phyloP scores from a whole-genome alignment of 2,888 invertebrate species.

The Troglohyphantes excavatus region DNA sequence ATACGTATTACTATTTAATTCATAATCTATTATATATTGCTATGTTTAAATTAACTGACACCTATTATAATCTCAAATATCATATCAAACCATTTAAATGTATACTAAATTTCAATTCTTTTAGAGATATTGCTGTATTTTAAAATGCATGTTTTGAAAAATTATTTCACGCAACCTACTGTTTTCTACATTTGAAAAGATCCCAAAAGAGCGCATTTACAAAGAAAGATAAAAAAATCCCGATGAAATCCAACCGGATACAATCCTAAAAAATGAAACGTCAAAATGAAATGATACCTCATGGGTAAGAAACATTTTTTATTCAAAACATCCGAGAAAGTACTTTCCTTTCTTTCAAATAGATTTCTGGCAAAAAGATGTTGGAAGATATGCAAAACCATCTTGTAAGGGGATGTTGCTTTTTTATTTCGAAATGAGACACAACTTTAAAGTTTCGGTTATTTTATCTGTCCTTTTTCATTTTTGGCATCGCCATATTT shows the following conservation, averaged over 20 bases:
- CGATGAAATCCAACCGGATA: slow-evolving; percentile 8
- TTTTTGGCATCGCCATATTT: background rate
- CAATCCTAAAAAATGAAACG: slow-evolving; percentile 32
- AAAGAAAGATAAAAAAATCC: background rate
- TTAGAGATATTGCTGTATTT: background rate
- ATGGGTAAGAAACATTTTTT: slow-evolving; percentile 22
- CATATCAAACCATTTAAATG: no score
- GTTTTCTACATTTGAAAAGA: background rate
- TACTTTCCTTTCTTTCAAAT: slow-evolving; percentile 22
- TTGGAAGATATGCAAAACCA: slow-evolving; percentile 7
- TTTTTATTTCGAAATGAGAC: slow-evolving; percentile 28
- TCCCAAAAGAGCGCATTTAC: slow-evolving; percentile 2
- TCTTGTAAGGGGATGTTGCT: background rate
- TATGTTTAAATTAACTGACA: no score
- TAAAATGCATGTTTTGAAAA: background rate
- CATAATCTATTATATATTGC: no score
- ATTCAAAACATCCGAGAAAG: slow-evolving; percentile 23
- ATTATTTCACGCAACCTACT: background rate
- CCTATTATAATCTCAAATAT: no score
- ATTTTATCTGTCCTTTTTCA: background rate
- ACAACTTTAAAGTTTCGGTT: slow-evolving; percentile 16
- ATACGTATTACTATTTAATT: no score
- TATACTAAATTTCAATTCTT: no score
- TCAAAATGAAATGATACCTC: slow-evolving; percentile 26
- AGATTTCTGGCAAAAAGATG: slow-evolving; percentile 15